Conservation (phyloP, 2,797 vertebrate species). For the Bovichtus variegatus region DNA sequence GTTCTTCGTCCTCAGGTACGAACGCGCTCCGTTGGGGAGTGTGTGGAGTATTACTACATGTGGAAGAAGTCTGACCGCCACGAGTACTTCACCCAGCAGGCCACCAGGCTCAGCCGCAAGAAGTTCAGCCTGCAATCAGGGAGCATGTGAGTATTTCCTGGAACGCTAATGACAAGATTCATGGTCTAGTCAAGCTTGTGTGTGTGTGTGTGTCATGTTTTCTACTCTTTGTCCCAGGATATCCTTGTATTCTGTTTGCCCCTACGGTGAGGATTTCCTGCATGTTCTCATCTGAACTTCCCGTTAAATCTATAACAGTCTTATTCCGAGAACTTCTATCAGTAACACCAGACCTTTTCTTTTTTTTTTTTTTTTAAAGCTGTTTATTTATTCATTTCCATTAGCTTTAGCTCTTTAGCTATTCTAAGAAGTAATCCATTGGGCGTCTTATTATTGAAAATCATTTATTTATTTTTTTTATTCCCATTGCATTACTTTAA, state of each 20-base stretch:
- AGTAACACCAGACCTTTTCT: not conserved
- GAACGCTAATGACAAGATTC: not conserved
- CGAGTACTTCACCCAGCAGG: constrained; percentile 94
- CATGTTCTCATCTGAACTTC: not conserved
- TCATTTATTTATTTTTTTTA: not conserved
- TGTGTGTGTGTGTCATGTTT: no score
- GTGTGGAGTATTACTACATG: constrained; percentile 97
- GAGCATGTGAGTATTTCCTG: constrained; percentile 87
- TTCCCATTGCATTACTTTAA: not conserved
- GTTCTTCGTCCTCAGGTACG: constrained; percentile 87
- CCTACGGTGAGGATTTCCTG: not conserved
- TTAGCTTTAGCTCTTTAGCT: not conserved
- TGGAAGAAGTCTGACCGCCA: constrained; percentile 98
- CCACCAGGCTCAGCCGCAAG: constrained; percentile 90
- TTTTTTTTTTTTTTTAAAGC: no score
- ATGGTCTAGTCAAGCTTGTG: no score
- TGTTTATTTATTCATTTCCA: not conserved
- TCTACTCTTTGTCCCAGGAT: not conserved
- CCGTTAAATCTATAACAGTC: not conserved
- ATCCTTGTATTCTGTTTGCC: not conserved
- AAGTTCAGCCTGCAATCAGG: constrained; percentile 90
- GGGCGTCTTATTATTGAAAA: not conserved
- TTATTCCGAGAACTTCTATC: not conserved
- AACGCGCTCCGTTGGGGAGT: constrained; percentile 95
- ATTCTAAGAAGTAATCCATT: not conserved